Conservation (phyloP, 2,888 invertebrate species). For the Cylindroiulus punctatus region DNA sequence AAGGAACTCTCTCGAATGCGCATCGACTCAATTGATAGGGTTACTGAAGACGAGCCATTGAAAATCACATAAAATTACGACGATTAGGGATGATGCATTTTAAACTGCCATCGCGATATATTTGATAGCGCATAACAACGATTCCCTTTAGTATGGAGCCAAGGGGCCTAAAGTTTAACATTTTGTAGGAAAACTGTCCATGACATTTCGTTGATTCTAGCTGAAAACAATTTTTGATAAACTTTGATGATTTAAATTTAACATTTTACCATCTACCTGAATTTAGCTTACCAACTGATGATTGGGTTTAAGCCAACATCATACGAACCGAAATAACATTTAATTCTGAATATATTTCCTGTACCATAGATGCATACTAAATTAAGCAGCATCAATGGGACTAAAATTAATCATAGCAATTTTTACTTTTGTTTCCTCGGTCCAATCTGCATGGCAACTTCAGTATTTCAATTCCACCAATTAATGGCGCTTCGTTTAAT, state of each 20-base stretch:
- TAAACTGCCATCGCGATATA: neutral
- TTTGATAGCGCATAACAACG: slow-evolving; percentile 4
- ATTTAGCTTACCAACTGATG: no score
- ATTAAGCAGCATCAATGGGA: no score
- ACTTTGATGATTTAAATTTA: neutral
- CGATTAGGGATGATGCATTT: slow-evolving; percentile 34
- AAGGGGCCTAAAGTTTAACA: neutral
- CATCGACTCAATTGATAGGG: slow-evolving; percentile 26
- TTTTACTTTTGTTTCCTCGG: no score
- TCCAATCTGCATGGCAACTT: no score
- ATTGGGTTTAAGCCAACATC: no score
- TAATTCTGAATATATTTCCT: no score
- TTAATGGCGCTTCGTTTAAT: no score
- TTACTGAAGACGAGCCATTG: neutral
- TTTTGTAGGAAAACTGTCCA: neutral
- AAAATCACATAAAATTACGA: slow-evolving; percentile 15
- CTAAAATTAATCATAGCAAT: no score
- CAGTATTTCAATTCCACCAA: no score
- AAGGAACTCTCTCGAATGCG: neutral
- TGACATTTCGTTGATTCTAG: neutral
- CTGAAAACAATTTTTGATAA: neutral
- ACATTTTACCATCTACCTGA: no score
- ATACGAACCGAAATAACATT: no score
- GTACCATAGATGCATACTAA: no score
- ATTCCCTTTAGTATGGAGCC: neutral